Conservation (phyloP, 2,888 invertebrate species). For the Willowsia nigromaculata region DNA sequence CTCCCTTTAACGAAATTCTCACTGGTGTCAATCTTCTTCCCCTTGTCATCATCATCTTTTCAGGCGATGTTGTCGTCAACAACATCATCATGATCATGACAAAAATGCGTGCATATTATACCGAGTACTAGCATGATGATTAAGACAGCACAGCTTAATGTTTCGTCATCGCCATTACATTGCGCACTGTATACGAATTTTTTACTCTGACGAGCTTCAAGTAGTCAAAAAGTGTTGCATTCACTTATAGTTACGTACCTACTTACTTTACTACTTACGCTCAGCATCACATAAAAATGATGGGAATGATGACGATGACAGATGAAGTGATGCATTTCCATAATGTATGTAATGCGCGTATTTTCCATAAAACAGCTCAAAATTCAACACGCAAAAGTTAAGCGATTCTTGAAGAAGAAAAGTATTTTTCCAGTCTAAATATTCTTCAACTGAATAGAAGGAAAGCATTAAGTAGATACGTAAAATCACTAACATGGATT, state of each 20-base stretch:
- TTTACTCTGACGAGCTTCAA: not conserved
- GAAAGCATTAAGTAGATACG: not conserved
- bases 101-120: not conserved
- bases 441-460: not conserved
- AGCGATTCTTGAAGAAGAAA: not conserved
- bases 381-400: not conserved
- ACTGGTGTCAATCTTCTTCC: constrained; percentile 66
- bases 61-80: constrained; percentile 38
- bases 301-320: constrained; percentile 39
- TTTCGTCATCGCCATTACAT: constrained; percentile 53
- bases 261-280: not conserved
- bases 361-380: not conserved
- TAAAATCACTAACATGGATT: constrained; percentile 10
- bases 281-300: not conserved
- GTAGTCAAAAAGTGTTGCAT: not conserved
- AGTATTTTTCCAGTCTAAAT: not conserved
- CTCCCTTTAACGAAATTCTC: constrained; percentile 56
- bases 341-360: constrained; percentile 33
- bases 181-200: not conserved
- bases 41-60: constrained; percentile 58
- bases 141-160: constrained; percentile 42
- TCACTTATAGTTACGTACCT: too few species aligned
- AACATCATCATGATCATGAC: constrained; percentile 44
- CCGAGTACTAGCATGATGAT: constrained; percentile 3
- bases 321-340: constrained; percentile 43